Conservation (phyloP, 2,888 invertebrate species). For the Heliconius cydno region DNA sequence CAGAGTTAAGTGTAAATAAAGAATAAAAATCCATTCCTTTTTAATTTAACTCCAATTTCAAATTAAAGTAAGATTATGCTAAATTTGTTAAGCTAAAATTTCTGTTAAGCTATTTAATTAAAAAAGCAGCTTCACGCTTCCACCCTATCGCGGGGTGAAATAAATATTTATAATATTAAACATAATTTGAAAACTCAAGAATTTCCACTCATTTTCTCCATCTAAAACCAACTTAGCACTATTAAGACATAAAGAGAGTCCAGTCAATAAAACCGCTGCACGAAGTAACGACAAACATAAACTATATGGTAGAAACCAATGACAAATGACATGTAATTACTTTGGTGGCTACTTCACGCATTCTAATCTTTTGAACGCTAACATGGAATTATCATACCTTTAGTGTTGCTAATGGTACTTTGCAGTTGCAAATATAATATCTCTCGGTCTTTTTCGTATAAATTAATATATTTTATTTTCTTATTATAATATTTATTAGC, state of each 20-base stretch:
- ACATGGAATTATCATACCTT: slow-evolving; percentile 40
- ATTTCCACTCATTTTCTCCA: background rate
- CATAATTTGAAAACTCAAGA: background rate
- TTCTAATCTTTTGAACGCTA: slow-evolving; percentile 42
- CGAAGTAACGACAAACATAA: slow-evolving; percentile 33
- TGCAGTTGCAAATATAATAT: slow-evolving; percentile 17
- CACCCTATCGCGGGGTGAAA: no score
- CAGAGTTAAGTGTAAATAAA: no score
- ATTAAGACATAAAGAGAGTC: slow-evolving; percentile 30
- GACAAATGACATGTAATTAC: slow-evolving; percentile 54
- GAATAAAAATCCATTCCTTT: no score
- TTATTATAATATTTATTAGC: slow-evolving; percentile 28
- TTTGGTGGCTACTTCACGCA: slow-evolving; percentile 48
- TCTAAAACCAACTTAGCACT: slow-evolving; percentile 1
- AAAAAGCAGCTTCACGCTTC: no score
- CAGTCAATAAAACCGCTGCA: slow-evolving; percentile 36
- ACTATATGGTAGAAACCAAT: slow-evolving; percentile 42
- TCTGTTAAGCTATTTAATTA: no score
- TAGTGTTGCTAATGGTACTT: slow-evolving; percentile 23
- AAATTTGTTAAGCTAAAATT: no score
- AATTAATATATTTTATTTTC: background rate
- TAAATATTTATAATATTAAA: background rate
- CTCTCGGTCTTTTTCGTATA: slow-evolving; percentile 9
- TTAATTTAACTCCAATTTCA: no score
- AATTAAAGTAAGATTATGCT: no score